Conservation (phyloP, 1,140 invertebrate genomes). For the Drosophila arizonae region DNA sequence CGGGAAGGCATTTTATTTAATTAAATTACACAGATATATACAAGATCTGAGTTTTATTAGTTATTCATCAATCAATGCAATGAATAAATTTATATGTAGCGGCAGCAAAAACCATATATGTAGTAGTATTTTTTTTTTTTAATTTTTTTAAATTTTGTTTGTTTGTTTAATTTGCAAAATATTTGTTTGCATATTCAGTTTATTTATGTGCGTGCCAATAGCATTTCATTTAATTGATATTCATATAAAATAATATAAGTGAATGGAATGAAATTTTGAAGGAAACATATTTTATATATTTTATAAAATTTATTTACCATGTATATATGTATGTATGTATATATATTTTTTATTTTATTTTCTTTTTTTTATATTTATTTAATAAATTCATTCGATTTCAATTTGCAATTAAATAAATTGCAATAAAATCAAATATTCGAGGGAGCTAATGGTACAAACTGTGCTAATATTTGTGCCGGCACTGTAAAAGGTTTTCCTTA, state of each 20-base stretch:
- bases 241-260: no score
- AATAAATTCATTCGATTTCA: no score
- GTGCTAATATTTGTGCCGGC: no score
- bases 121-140: background rate
- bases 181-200: conserved; percentile 6
- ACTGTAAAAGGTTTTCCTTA: no score
- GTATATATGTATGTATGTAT: no score
- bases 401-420: background rate
- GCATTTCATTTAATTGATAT: no score
- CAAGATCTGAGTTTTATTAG: background rate
- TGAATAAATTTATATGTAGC: conserved; percentile 25
- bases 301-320: no score
- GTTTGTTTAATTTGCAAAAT: conserved; percentile 1
- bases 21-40: background rate
- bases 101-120: background rate
- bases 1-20: conserved; percentile 13
- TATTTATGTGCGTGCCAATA: no score
- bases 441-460: no score
- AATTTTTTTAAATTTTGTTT: background rate
- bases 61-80: conserved; percentile 10
- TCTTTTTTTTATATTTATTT: background rate
- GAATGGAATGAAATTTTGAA: no score
- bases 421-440: background rate
- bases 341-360: background rate
- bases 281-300: no score